These are phyloP conservation scores for Cosmorhoe ocellata DNA, from an alignment of 2,888 invertebrate species.

Conservation along the genomic window DNA sequence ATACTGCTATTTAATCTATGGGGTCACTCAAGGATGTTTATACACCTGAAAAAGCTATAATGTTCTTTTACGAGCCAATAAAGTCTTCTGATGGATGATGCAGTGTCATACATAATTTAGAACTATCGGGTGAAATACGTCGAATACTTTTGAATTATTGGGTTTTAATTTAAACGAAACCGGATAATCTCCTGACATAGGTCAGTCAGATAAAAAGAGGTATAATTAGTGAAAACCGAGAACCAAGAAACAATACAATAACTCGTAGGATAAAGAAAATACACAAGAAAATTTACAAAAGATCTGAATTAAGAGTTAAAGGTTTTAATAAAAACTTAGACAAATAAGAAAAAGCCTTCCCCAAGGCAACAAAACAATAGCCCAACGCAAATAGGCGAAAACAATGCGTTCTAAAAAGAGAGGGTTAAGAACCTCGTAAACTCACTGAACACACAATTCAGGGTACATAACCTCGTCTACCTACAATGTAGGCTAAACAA, in stretches of 20 bases:
- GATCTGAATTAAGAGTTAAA: not conserved
- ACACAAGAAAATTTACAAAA: not conserved
- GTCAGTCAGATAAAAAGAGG: too few relatives aligned
- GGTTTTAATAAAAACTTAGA: conserved; percentile 2
- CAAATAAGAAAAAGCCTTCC: conserved; percentile 13
- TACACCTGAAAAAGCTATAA: conserved; percentile 58
- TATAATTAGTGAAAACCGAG: too few relatives aligned
- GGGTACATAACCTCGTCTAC: conserved; percentile 34
- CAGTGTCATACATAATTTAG: conserved; percentile 67
- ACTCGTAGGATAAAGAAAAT: not conserved
- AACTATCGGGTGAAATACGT: conserved; percentile 37
- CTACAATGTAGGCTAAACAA: conserved; percentile 13
- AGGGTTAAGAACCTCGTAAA: conserved; percentile 62
- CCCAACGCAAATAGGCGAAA: conserved; percentile 36
- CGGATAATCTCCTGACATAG: too few relatives aligned
- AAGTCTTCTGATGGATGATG: conserved; percentile 57
- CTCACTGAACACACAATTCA: conserved; percentile 53
- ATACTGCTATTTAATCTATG: not conserved
- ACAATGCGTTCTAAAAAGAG: conserved; percentile 51
- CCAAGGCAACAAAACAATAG: conserved; percentile 14
- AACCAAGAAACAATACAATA: too few relatives aligned
- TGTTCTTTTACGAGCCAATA: conserved; percentile 60
- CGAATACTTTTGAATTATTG: conserved; percentile 5
- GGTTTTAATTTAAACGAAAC: not conserved
- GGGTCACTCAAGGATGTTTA: conserved; percentile 33